A percentile compares a stretch with the other conserved stretches of the same genome.
phyloP scores from a whole-genome alignment of 92 coral and sea anemone species.

The Epizoanthus ramosus region DNA sequence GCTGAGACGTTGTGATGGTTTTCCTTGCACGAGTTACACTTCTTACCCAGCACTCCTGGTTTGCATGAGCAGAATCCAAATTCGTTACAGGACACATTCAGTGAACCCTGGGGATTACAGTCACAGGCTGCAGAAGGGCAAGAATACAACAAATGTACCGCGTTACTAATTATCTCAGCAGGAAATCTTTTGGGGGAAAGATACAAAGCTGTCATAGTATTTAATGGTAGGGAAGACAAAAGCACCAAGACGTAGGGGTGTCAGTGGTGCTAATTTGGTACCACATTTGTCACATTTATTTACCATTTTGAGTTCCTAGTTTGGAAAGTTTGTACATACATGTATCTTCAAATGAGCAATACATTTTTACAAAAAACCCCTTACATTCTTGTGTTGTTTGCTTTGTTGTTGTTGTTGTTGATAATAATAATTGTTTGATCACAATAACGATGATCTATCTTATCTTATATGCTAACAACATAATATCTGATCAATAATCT shows the following conservation, averaged over 20 bases:
- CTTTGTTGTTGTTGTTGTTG: too few species aligned
- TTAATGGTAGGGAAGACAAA: background rate
- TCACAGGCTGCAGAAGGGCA: conserved; percentile 66
- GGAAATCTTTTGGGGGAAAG: background rate
- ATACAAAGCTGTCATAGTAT: background rate
- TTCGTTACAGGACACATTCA: conserved; percentile 83
- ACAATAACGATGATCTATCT: too few species aligned
- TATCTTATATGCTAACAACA: too few species aligned
- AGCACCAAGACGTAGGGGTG: background rate
- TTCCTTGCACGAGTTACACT: conserved; percentile 89
- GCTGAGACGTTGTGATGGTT: conserved; percentile 92
- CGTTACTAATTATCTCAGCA: background rate
- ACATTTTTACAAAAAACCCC: too few species aligned
- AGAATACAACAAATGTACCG: background rate
- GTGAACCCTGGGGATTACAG: conserved; percentile 90
- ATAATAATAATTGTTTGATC: too few species aligned
- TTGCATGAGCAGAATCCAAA: conserved; percentile 85
- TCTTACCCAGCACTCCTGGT: conserved; percentile 93
- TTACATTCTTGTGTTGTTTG: too few species aligned
- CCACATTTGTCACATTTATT: too few species aligned
- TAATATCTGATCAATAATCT: too few species aligned
- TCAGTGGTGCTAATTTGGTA: too few species aligned
- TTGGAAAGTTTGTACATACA: too few species aligned
- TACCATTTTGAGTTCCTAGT: too few species aligned
- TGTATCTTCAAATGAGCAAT: too few species aligned